Evolutionary conservation across 2,113 vertebrate species (phyloP), one percentile per base, ranked within the genome.

Genomic region (Rhabdornis inornatus): DNA sequence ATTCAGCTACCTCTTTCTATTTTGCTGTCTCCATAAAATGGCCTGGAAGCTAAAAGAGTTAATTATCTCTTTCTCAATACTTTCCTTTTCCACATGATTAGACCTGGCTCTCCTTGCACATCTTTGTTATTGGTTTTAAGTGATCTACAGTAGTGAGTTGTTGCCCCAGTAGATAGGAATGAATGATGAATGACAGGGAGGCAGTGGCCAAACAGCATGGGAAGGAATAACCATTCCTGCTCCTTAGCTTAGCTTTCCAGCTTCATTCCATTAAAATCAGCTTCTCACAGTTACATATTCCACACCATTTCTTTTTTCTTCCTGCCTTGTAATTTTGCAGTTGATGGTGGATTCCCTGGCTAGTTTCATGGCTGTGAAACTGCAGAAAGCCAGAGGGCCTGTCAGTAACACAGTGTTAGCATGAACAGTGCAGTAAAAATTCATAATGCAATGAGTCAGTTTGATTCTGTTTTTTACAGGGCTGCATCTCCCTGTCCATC

Each of bases 391-490:
- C 96, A 94, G 95, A 93, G 94, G 96, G 96, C 87, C 87, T 96
- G 95, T 96, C 96, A 89, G 90, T 91, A 96, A 91, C 88, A 71
- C 74, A 79, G 71, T 64, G 89, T 76, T 95, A 96, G 86, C 82
- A 87, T 87, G 95, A 96, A 83, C 83, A 82, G 82, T 69, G 89
- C 93, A 74, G 72, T 87, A 87, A 93, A 95, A 97, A 93, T 96
- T 96, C 93, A 80, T 97, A 96, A 97, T 96, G 94, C 93, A 90
- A 95, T 90, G 96, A 97, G 96, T 96, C 96, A 94, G 94, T 97
- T 95, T 94, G 95, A 94, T 96, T 97, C 95, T 95, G 95, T 90
- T 97, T 97, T 95, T 83, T 57, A 95, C 94, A 89, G 84, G 71
- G 82, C 90, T 95, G 84, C 91, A 60, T 96, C 82, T 92, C 92